Percentiles rank a stretch among this genome's conserved stretches.
phyloP scores from a whole-genome alignment of 2,113 vertebrate genomes.

The Cryptomyrus ogoouensis region DNA sequence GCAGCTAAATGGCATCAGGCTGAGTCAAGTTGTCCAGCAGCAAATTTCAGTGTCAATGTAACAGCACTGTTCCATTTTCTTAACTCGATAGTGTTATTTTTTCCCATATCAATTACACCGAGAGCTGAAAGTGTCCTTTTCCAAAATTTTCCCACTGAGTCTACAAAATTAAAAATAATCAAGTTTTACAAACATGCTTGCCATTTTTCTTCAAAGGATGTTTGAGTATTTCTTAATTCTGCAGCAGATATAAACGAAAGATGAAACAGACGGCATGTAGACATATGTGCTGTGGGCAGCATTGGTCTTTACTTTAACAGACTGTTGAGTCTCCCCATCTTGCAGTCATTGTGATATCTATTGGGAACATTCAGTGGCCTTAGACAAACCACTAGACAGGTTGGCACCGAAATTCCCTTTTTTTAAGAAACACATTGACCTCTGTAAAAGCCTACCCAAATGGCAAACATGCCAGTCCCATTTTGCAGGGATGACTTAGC shows the following conservation, averaged over 20 bases:
- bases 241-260: not conserved
- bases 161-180: not conserved
- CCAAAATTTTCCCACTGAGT: not conserved
- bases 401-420: not conserved
- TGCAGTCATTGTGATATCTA: not conserved
- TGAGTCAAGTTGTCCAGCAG: not conserved
- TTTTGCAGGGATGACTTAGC: constrained; percentile 19
- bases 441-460: constrained; percentile 11
- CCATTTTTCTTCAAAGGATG: not conserved
- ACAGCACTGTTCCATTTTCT: not conserved
- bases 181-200: not conserved
- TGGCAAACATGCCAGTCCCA: not conserved
- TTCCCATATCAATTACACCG: not conserved
- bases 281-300: not conserved
- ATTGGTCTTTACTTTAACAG: not conserved
- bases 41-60: not conserved
- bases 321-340: not conserved
- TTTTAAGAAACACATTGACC: not conserved
- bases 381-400: not conserved
- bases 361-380: not conserved
- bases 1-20: not conserved
- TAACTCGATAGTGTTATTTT: not conserved
- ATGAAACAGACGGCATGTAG: not conserved
- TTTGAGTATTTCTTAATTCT: not conserved
- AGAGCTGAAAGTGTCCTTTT: not conserved